Conservation (phyloP, 2,797 vertebrate species). For the Bradypodion pumilum region DNA sequence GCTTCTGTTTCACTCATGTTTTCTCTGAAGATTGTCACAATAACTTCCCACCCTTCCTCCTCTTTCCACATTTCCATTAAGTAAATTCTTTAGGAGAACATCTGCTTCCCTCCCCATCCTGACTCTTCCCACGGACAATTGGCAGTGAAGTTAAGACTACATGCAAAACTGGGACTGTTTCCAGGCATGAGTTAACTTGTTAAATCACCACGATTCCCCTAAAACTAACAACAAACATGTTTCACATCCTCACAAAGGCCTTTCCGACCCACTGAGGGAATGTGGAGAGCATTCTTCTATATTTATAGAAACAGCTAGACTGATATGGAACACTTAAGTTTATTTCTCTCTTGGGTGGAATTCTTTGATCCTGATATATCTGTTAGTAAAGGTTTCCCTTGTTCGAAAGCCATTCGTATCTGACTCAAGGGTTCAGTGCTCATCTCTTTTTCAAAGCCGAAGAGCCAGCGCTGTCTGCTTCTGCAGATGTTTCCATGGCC, state of each 20-base stretch:
- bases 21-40: slow-evolving; percentile 68
- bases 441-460: too few relatives aligned
- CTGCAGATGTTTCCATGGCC: too few relatives aligned
- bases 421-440: too few relatives aligned
- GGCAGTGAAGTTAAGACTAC: slow-evolving; percentile 92
- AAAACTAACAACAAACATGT: slow-evolving; percentile 88
- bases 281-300: slow-evolving; percentile 75
- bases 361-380: slow-evolving; percentile 78
- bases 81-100: slow-evolving; percentile 78
- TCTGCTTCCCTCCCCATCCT: slow-evolving; percentile 93
- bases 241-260: slow-evolving; percentile 83
- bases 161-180: slow-evolving; percentile 96
- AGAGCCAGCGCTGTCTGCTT: too few relatives aligned
- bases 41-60: slow-evolving; percentile 44
- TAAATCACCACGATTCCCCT: slow-evolving; percentile 97
- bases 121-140: slow-evolving; percentile 97
- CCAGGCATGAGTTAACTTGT: slow-evolving; percentile 94
- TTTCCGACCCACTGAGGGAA: slow-evolving; percentile 76
- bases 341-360: slow-evolving; percentile 63
- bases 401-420: too few relatives aligned
- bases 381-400: too few relatives aligned
- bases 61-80: slow-evolving; percentile 83
- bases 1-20: slow-evolving; percentile 70
- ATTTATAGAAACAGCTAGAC: slow-evolving; percentile 69
- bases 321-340: slow-evolving; percentile 68